Percentiles rank a stretch among this genome's conserved stretches.
Conservation (phyloP, 2,888 invertebrate species). For the Erpobdella octoculata region DNA sequence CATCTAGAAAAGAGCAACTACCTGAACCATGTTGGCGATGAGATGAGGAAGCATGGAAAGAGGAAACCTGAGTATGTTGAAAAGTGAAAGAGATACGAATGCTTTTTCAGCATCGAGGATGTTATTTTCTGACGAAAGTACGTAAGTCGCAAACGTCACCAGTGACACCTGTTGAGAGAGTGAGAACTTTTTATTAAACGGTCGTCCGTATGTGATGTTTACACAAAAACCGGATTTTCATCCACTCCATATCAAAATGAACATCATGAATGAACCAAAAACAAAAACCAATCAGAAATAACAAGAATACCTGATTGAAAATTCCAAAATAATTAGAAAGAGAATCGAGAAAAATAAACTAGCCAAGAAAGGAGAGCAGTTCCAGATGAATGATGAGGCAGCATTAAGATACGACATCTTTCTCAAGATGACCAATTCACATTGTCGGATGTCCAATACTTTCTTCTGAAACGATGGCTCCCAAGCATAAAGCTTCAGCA, state of each 20-base stretch:
- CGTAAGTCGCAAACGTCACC: constrained; percentile 74
- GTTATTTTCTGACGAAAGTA: constrained; percentile 59
- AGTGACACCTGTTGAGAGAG: constrained; percentile 62
- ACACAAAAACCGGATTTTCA: neutral
- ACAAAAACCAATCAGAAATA: neutral
- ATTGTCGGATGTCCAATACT: constrained; percentile 65
- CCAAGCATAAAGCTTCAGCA: constrained; percentile 57
- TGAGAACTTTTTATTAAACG: neutral
- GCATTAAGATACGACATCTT: constrained; percentile 67
- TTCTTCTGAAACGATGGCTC: constrained; percentile 54
- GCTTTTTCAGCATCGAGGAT: constrained; percentile 71
- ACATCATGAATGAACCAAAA: neutral
- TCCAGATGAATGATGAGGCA: constrained; percentile 84
- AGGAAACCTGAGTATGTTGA: constrained; percentile 78
- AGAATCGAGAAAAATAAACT: neutral
- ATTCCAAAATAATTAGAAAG: neutral
- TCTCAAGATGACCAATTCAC: constrained; percentile 78
- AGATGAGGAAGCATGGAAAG: constrained; percentile 64
- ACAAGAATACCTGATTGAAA: neutral
- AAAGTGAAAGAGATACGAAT: constrained; percentile 78
- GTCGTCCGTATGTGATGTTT: neutral
- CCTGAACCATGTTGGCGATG: constrained; percentile 55
- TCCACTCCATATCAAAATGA: neutral
- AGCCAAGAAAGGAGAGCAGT: constrained; percentile 87
- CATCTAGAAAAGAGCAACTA: neutral